phyloP scores from a whole-genome alignment of 2,113 vertebrate species.

The Cheirogaleus medius region DNA sequence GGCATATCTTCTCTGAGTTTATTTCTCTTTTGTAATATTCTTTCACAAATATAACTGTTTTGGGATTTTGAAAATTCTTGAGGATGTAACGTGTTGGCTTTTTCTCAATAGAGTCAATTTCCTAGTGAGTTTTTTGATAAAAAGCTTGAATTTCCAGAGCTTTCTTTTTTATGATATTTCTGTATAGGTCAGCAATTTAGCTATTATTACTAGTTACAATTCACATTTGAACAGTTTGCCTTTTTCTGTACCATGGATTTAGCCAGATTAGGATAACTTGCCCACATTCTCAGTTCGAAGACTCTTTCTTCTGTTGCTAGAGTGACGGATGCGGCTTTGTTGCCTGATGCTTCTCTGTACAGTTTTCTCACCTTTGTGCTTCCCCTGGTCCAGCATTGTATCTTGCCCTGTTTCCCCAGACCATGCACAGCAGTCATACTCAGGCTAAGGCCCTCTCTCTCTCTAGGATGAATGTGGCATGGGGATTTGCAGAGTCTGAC shows the following conservation, averaged over 20 bases:
- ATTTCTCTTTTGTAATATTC: not conserved
- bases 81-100: not conserved
- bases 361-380: not conserved
- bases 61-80: not conserved
- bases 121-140: not conserved
- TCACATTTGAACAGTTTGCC: not conserved
- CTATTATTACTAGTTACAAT: not conserved
- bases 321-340: not conserved
- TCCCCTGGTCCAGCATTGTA: not conserved
- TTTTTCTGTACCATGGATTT: not conserved
- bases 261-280: not conserved
- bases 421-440: not conserved
- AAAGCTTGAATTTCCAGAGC: not conserved
- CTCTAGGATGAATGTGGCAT: not conserved
- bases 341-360: not conserved
- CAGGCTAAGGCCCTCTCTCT: not conserved
- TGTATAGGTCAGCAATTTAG: not conserved
- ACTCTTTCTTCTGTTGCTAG: not conserved
- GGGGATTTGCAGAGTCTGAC: not conserved
- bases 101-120: not conserved
- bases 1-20: not conserved
- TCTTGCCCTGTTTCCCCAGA: not conserved
- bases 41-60: not conserved
- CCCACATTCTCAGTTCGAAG: not conserved
- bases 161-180: not conserved